phyloP scores from a whole-genome alignment of 2,797 vertebrate species.

The Eremophila alpestris region DNA sequence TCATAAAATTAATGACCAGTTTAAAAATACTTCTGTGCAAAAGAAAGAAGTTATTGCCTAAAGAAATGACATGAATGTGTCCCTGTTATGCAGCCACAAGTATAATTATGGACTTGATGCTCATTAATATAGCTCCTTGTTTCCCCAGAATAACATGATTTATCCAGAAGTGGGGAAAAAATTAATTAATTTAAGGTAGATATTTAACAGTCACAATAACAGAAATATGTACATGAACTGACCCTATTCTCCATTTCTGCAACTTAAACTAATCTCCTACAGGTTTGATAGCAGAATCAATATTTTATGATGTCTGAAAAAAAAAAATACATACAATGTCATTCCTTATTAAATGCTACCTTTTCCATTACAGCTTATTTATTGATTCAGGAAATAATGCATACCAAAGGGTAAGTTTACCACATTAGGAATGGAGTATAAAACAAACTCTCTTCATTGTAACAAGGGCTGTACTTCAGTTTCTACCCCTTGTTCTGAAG shows the following conservation, averaged over 20 bases:
- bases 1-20: constrained; percentile 87
- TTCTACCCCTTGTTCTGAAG: neutral
- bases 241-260: constrained; percentile 41
- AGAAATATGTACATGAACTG: constrained; percentile 8
- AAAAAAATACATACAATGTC: neutral
- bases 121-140: constrained; percentile 78
- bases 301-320: constrained; percentile 18
- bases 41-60: constrained; percentile 74
- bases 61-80: constrained; percentile 78
- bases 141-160: constrained; percentile 72
- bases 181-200: constrained; percentile 71
- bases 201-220: constrained; percentile 64
- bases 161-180: constrained; percentile 61
- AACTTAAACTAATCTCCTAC: constrained; percentile 42
- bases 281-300: constrained; percentile 49
- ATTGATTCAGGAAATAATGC: constrained; percentile 48
- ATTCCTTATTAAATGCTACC: constrained; percentile 52
- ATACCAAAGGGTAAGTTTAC: constrained; percentile 35
- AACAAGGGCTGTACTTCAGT: neutral
- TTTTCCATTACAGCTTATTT: constrained; percentile 59
- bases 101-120: constrained; percentile 78
- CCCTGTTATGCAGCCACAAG: constrained; percentile 78
- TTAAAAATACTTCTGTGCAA: constrained; percentile 85
- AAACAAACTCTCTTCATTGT: neutral
- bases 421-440: neutral